Conservation (phyloP, 2,888 invertebrate species). For the Bombylius discolor region DNA sequence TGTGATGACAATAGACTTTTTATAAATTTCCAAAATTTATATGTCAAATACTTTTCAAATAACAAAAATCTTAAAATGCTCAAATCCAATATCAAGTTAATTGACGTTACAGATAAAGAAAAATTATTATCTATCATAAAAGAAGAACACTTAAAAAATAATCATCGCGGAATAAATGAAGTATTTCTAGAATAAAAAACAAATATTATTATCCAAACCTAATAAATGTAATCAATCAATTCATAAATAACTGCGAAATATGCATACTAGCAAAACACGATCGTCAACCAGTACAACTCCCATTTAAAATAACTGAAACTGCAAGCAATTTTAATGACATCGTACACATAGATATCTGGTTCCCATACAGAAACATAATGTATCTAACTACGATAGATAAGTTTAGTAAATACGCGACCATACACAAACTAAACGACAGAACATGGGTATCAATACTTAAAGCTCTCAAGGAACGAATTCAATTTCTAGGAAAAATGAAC, state of each 20-base stretch:
- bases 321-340: conserved; percentile 3
- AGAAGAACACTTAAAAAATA: conserved; percentile 9
- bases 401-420: conserved; percentile 2
- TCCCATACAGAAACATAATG: not conserved
- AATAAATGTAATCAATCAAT: conserved; percentile 6
- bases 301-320: conserved; percentile 13
- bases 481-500: not conserved
- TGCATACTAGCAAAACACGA: conserved; percentile 15
- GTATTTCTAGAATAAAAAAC: not conserved
- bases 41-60: not conserved
- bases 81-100: not conserved
- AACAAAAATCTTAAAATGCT: not conserved
- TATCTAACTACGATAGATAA: conserved; percentile 3
- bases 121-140: not conserved
- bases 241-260: conserved; percentile 11
- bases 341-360: conserved; percentile 12
- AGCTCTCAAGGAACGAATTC: not conserved
- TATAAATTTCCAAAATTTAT: not conserved
- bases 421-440: conserved; percentile 2
- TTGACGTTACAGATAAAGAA: not conserved
- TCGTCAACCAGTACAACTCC: conserved; percentile 12
- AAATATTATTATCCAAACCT: conserved; percentile 12
- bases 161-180: conserved; percentile 2
- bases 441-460: not conserved
- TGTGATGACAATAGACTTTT: not conserved